Evolutionary conservation across 2,797 vertebrate species (phyloP).

Genomic region (Anguilla megastoma): DNA sequence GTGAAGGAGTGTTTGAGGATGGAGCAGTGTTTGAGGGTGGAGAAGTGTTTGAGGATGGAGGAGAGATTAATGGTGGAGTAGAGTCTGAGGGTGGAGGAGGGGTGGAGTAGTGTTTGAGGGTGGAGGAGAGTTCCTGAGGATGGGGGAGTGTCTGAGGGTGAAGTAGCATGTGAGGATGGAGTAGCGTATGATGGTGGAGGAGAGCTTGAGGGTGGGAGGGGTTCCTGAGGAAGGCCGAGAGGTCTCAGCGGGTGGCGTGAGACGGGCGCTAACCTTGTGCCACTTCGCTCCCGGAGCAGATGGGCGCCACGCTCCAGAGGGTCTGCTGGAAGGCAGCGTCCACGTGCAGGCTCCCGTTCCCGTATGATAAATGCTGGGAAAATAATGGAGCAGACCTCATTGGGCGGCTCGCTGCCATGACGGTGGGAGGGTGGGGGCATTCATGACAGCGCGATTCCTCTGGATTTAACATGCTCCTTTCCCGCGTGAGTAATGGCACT

Average conservation of each 20-base stretch:
- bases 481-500: slow-evolving; percentile 7
- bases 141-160: not conserved
- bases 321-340: slow-evolving; percentile 97
- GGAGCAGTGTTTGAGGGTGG: too few species aligned
- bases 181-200: not conserved
- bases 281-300: slow-evolving; percentile 95
- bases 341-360: slow-evolving; percentile 84
- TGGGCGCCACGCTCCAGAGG: slow-evolving; percentile 92
- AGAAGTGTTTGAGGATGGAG: too few species aligned
- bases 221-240: not conserved
- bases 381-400: slow-evolving; percentile 28
- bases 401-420: not conserved
- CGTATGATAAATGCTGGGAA: slow-evolving; percentile 88
- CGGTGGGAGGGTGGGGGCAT: not conserved
- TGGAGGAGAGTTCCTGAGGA: not conserved
- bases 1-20: too few species aligned
- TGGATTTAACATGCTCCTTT: not conserved
- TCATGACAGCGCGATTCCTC: not conserved
- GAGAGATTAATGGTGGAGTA: too few species aligned
- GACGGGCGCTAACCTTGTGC: slow-evolving; percentile 82
- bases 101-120: not conserved
- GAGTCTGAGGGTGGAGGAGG: too few species aligned
- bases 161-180: not conserved
- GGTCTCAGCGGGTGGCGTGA: not conserved
- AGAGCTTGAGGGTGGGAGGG: not conserved